Percentiles rank a stretch among this genome's conserved stretches.
Conservation (phyloP, 2,888 invertebrate species). For the Hanleya hanleyi region DNA sequence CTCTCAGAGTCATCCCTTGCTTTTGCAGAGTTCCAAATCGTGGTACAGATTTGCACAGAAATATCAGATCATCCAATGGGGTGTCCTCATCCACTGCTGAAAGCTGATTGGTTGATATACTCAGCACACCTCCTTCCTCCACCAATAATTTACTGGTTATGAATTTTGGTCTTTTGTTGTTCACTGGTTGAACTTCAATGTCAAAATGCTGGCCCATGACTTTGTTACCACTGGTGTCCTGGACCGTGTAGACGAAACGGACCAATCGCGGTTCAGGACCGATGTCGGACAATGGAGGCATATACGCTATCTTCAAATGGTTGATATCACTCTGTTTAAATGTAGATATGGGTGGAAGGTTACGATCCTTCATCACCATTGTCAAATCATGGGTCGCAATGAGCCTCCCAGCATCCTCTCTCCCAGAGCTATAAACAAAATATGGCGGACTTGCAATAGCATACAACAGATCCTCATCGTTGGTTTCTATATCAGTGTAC, state of each 20-base stretch:
- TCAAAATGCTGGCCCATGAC: conserved; percentile 66
- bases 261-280: conserved; percentile 65
- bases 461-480: conserved; percentile 61
- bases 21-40: conserved; percentile 68
- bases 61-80: conserved; percentile 56
- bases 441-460: conserved; percentile 69
- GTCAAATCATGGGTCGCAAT: conserved; percentile 64
- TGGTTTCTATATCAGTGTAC: conserved; percentile 69
- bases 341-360: conserved; percentile 51
- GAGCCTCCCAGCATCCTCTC: conserved; percentile 69
- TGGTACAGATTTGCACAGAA: conserved; percentile 65
- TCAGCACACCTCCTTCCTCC: conserved; percentile 68
- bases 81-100: conserved; percentile 72
- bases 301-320: conserved; percentile 70
- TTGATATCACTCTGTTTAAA: conserved; percentile 72
- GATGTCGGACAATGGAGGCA: conserved; percentile 70
- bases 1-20: conserved; percentile 58
- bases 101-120: conserved; percentile 65
- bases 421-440: conserved; percentile 66
- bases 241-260: conserved; percentile 67
- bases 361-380: conserved; percentile 51
- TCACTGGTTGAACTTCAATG: conserved; percentile 70
- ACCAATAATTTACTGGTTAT: conserved; percentile 62
- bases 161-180: conserved; percentile 66
- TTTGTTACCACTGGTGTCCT: conserved; percentile 66